Percentiles rank a stretch among this genome's conserved stretches.
Conservation (phyloP, 1,140 invertebrate species). For the Doryteuthis pealeii region DNA sequence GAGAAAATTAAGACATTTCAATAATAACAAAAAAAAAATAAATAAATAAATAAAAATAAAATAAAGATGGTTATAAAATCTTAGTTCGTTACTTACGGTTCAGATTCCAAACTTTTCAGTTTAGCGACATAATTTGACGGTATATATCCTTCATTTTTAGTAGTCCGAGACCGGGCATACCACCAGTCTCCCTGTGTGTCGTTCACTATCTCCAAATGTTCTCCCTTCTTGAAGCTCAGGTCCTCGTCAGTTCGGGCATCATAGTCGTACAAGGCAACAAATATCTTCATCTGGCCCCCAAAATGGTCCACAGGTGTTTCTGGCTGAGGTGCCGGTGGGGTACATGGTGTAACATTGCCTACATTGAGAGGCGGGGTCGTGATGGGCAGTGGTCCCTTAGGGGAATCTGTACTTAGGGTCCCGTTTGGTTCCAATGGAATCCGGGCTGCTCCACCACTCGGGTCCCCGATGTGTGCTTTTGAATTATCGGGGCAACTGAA, state of each 20-base stretch:
- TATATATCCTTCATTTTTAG: constrained; percentile 92
- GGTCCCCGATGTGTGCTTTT: constrained; percentile 15
- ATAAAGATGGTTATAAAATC: too few relatives aligned
- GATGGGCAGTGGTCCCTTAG: constrained; percentile 24
- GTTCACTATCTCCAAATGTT: constrained; percentile 96
- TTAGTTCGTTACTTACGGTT: constrained; percentile 91
- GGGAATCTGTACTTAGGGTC: constrained; percentile 19
- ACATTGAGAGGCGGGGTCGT: constrained; percentile 23
- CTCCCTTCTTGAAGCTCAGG: constrained; percentile 96
- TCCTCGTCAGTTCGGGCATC: constrained; percentile 98
- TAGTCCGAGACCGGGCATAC: constrained; percentile 92
- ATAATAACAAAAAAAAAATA: too few relatives aligned
- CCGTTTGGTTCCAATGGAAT: constrained; percentile 26
- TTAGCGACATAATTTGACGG: constrained; percentile 99
- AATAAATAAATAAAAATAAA: too few relatives aligned
- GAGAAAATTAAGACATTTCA: too few relatives aligned
- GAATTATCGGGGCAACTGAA: constrained; percentile 28
- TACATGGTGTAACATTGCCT: constrained; percentile 17
- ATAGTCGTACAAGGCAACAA: constrained; percentile 97
- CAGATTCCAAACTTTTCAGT: constrained; percentile 97
- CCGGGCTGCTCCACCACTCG: constrained; percentile 24
- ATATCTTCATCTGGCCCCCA: constrained; percentile 67
- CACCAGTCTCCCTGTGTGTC: constrained; percentile 99
- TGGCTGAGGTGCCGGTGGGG: constrained; percentile 22
- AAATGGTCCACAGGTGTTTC: constrained; percentile 24